A percentile compares a stretch with the other conserved stretches of the same genome.
These are phyloP conservation scores for Lagria hirta DNA, from an alignment of 2,888 invertebrate genomes.

Conservation along the genomic window DNA sequence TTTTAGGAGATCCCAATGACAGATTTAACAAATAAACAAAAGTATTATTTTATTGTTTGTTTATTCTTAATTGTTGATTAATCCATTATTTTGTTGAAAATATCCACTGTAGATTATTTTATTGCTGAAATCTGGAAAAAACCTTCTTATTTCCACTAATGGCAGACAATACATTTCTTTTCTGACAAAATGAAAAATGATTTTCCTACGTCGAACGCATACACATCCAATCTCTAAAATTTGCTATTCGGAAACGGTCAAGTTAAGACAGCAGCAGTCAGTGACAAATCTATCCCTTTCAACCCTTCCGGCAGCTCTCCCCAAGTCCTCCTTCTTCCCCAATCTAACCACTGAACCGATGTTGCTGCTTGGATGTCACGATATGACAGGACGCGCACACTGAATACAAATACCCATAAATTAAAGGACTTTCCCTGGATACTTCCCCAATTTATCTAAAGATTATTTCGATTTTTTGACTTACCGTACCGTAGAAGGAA, in stretches of 20 bases:
- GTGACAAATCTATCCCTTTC: constrained; percentile 50
- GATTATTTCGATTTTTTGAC: too few relatives aligned
- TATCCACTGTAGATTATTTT: too few relatives aligned
- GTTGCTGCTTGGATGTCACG: constrained; percentile 37
- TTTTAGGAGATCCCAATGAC: too few relatives aligned
- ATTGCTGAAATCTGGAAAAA: too few relatives aligned
- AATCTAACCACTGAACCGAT: constrained; percentile 35
- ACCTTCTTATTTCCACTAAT: too few relatives aligned
- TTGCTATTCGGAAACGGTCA: constrained; percentile 41
- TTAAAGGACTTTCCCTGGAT: constrained; percentile 24
- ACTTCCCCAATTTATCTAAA: constrained; percentile 2
- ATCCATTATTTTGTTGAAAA: too few relatives aligned
- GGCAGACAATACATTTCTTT: too few relatives aligned
- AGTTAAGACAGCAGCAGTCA: constrained; percentile 47
- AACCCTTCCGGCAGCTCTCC: constrained; percentile 40
- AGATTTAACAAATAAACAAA: too few relatives aligned
- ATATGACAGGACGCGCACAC: constrained; percentile 39
- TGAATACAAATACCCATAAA: constrained; percentile 42
- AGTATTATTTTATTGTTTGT: too few relatives aligned
- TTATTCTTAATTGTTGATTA: too few relatives aligned
- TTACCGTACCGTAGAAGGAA: too few relatives aligned
- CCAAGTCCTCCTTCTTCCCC: constrained; percentile 12
- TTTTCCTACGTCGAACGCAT: constrained; percentile 4
- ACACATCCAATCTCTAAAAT: constrained; percentile 11
- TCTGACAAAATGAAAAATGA: constrained; percentile 19